Conservation (phyloP, 2,888 invertebrate species). For the Zonitis immaculata region DNA sequence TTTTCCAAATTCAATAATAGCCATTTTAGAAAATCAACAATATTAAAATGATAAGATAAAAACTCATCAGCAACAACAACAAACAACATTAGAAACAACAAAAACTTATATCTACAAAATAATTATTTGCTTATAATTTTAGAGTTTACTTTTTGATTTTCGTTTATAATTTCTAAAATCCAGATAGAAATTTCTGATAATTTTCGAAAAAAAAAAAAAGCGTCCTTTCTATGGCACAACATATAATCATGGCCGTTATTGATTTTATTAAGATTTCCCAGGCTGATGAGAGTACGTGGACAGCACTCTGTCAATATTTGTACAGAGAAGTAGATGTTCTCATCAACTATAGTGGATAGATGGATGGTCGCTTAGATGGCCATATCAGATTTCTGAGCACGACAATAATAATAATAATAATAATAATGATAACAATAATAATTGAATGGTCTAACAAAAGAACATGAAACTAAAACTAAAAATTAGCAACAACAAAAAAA, state of each 20-base stretch:
- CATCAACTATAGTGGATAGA: constrained; percentile 45
- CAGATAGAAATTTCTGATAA: too few species aligned
- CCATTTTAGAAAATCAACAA: background rate
- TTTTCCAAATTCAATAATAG: background rate
- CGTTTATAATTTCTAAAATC: too few species aligned
- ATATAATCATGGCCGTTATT: constrained; percentile 38
- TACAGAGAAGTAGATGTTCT: constrained; percentile 62
- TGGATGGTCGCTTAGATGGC: constrained; percentile 23
- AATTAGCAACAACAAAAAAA: too few species aligned
- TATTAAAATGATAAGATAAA: constrained; percentile 1
- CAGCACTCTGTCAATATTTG: constrained; percentile 59
- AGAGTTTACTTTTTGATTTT: background rate
- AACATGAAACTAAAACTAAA: too few species aligned
- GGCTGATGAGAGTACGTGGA: constrained; percentile 43
- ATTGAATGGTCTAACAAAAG: too few species aligned
- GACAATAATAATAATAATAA: constrained; percentile 1
- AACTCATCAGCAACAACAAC: too few species aligned
- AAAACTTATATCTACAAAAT: background rate
- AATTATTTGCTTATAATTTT: background rate
- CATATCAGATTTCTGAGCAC: constrained; percentile 22
- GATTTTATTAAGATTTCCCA: constrained; percentile 46
- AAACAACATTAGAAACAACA: background rate
- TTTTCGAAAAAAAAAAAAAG: too few species aligned
- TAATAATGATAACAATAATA: background rate
- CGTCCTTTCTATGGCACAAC: constrained; percentile 28